phyloP scores from a whole-genome alignment of 2,888 invertebrate species.

The Reticulitermes lucifugus region DNA sequence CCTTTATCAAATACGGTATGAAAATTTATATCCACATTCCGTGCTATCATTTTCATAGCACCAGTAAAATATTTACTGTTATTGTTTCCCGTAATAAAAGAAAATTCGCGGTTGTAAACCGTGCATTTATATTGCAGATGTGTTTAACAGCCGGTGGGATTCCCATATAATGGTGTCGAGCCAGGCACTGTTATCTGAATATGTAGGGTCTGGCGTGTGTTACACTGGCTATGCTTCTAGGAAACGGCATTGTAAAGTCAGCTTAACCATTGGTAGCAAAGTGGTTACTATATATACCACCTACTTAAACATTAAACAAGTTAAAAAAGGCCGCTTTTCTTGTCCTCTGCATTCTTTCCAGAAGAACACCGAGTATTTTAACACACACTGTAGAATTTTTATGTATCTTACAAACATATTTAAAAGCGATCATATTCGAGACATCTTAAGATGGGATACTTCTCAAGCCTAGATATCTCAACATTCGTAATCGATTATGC shows the following conservation, averaged over 20 bases:
- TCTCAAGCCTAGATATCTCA: too few species aligned
- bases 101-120: constrained; percentile 18
- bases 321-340: too few species aligned
- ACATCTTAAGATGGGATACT: too few species aligned
- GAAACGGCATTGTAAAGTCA: neutral
- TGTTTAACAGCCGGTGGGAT: constrained; percentile 18
- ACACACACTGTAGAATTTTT: too few species aligned
- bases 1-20: neutral
- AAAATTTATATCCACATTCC: constrained; percentile 15
- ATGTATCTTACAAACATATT: too few species aligned
- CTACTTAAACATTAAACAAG: too few species aligned
- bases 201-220: neutral
- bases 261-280: too few species aligned
- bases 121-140: constrained; percentile 37
- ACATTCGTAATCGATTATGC: too few species aligned
- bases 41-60: constrained; percentile 29
- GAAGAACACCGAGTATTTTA: too few species aligned
- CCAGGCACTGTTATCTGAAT: neutral
- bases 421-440: too few species aligned
- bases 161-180: constrained; percentile 18
- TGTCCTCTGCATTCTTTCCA: too few species aligned
- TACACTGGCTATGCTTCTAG: neutral
- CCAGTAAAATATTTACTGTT: constrained; percentile 29
- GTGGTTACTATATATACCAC: too few species aligned
- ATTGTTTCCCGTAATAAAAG: constrained; percentile 38